Base-by-base conservation (phyloP, 2,797 vertebrate genomes). In the Bucorvus abyssinicus region DNA sequence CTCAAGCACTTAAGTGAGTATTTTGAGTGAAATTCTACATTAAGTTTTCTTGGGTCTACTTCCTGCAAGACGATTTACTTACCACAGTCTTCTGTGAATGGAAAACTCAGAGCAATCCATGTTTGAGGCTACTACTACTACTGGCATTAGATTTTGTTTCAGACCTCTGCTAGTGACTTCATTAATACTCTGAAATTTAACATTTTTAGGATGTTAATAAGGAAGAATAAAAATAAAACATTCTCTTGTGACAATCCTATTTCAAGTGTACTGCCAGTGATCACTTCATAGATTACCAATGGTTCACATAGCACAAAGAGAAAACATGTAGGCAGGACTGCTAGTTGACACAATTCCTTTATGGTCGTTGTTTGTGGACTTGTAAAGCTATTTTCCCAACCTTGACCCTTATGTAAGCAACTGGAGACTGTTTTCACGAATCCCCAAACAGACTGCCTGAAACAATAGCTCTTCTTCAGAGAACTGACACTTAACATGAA, bases 381-480 rank as follows among this genome's bases (percentile, higher is more conserved):
- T 95, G 81, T 89, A 94, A 93, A 94, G 90, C 57, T 94, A 45
- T 93, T 96, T 95, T 95, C 73, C 60, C 83, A 93, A 80, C 75
- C 84, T 71, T 96, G 95, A 95, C 86, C 90, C 88, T 85, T 83
- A 61, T 80, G 82, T 96, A 94, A 94, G 80, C 60, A 85, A 93
- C 71, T 90, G 81, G 50, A 90, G 86, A 83, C 53, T 82, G 76
- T 82, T 90, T 87, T 75, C 84, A 93, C 85, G 94, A 81, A 84
- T 68, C 55, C 17, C 14, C 94, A 94, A 95, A 93, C 78, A 94
- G 81, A 82, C 68, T 85, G 84, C 60, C 88, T 94, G 81, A 95
- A 95, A 95, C 93, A 97, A 96, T 87, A 96, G 83, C 68, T 90
- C 90, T 89, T 94, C 91, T 93, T 87, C 91, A 95, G 85, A 89